A percentile compares a stretch with the other conserved stretches of the same genome.
Conservation (phyloP, 2,888 invertebrate species). For the Pammene aurita region DNA sequence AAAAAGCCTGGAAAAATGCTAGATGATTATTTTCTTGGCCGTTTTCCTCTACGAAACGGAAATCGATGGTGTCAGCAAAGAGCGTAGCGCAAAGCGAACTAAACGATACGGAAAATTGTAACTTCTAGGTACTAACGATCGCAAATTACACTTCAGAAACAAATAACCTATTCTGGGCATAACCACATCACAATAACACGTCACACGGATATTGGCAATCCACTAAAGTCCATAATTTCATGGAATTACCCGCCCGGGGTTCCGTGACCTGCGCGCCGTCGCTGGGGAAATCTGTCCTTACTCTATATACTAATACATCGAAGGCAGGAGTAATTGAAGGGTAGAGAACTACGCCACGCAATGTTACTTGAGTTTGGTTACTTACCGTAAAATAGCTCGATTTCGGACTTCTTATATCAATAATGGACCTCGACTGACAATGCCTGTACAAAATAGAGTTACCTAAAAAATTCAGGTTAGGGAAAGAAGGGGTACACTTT, state of each 20-base stretch:
- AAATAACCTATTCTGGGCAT: neutral
- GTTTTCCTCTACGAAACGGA: no score
- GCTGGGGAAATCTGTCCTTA: slow-evolving; percentile 36
- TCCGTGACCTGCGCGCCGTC: slow-evolving; percentile 21
- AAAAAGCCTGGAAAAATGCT: no score
- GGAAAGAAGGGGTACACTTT: no score
- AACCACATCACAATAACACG: slow-evolving; percentile 6
- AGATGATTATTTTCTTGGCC: no score
- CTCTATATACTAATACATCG: slow-evolving; percentile 38
- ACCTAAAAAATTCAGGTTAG: no score
- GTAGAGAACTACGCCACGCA: slow-evolving; percentile 1
- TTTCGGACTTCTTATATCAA: neutral
- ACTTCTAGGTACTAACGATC: no score
- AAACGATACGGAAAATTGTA: no score
- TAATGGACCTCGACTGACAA: no score
- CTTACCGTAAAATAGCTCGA: neutral
- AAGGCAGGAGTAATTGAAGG: slow-evolving; percentile 27
- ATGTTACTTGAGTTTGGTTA: neutral
- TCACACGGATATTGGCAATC: slow-evolving; percentile 35
- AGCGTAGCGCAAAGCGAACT: no score
- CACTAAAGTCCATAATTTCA: slow-evolving; percentile 37
- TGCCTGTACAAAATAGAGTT: no score
- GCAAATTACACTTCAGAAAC: no score
- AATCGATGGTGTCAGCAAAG: no score
- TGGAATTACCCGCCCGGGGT: slow-evolving; percentile 33